phyloP scores from a whole-genome alignment of 2,797 vertebrate genomes.

The Presbytis comata region DNA sequence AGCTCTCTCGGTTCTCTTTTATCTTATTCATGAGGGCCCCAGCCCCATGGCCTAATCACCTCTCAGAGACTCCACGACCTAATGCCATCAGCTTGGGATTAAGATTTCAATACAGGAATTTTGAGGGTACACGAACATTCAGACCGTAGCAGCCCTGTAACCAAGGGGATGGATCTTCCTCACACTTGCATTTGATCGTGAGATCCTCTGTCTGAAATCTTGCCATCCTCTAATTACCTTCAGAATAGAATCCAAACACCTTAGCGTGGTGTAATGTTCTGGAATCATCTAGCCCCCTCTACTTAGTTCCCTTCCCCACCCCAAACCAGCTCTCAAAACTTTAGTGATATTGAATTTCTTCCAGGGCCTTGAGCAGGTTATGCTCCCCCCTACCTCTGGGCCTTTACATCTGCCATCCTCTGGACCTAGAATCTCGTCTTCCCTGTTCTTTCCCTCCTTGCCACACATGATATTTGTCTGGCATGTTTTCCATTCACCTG shows the following conservation, averaged over 20 bases:
- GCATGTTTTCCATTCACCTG: background rate
- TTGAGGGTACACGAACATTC: background rate
- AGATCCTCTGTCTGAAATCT: background rate
- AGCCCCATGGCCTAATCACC: background rate
- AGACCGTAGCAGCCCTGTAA: background rate
- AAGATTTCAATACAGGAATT: background rate
- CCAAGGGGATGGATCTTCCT: background rate
- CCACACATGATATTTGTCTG: background rate
- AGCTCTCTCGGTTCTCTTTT: background rate
- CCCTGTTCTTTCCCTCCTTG: fast-evolving
- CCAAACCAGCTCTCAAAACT: background rate
- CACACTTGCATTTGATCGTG: background rate
- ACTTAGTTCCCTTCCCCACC: background rate
- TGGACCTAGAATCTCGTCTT: background rate
- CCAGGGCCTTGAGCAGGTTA: background rate
- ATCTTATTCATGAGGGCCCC: background rate
- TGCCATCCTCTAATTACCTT: background rate
- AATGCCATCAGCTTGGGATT: background rate
- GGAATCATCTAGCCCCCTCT: background rate
- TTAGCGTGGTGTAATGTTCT: background rate
- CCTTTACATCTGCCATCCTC: background rate
- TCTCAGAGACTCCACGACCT: background rate
- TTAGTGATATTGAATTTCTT: background rate
- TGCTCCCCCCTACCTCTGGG: background rate
- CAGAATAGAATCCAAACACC: background rate